Evolutionary conservation across 2,797 vertebrate species (phyloP).

Genomic region (Margarornis squamiger): DNA sequence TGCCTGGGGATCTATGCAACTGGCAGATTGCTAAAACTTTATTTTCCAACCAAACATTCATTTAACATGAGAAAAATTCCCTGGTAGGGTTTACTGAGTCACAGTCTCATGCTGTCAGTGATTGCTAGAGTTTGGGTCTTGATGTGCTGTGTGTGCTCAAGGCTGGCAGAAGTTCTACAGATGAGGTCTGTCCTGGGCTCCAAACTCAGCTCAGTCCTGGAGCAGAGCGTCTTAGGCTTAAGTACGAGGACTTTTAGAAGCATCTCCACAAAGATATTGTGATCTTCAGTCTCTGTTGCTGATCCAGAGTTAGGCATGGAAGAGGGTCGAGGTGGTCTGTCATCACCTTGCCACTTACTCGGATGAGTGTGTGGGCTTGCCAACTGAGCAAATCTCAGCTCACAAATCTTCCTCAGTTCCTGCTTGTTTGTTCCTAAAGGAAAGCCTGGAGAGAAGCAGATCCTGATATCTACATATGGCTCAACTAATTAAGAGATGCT

Average conservation of each 20-base stretch:
- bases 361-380: not conserved
- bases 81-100: not conserved
- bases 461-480: not conserved
- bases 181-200: not conserved
- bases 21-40: not conserved
- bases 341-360: not conserved
- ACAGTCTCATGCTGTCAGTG: not conserved
- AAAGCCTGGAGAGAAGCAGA: not conserved
- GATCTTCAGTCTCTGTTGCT: not conserved
- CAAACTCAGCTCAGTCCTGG: not conserved
- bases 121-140: not conserved
- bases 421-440: not conserved
- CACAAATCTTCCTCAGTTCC: not conserved
- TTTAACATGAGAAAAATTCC: not conserved
- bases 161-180: not conserved
- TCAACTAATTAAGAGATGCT: not conserved
- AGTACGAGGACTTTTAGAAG: not conserved
- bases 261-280: not conserved
- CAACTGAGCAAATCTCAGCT: not conserved
- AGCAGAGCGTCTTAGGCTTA: not conserved
- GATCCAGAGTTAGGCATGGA: not conserved
- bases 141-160: rapidly evolving
- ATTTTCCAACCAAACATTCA: not conserved
- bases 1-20: not conserved
- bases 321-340: not conserved